A percentile compares a stretch with the other conserved stretches of the same genome.
Conservation (phyloP, 2,797 vertebrate species). For the Neostethus bicornis region DNA sequence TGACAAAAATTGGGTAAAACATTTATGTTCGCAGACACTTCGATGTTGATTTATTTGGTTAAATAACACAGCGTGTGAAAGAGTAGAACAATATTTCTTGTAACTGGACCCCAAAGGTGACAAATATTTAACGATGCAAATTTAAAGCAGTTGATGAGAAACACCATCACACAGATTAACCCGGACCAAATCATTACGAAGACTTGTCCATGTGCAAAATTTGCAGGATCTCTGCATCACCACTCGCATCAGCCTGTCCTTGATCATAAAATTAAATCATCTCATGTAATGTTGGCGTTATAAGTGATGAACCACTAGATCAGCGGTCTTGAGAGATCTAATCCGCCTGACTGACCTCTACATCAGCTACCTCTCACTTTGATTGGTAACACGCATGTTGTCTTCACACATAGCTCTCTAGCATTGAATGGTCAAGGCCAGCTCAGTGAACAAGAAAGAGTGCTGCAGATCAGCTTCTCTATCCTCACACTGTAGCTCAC, state of each 20-base stretch:
- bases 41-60: too few relatives aligned
- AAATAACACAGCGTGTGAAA: too few relatives aligned
- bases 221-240: constrained; percentile 2
- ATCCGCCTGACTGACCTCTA: constrained; percentile 43
- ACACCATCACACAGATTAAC: too few relatives aligned
- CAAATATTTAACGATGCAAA: too few relatives aligned
- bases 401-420: constrained; percentile 18
- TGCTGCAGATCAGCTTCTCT: constrained; percentile 37
- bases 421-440: constrained; percentile 7
- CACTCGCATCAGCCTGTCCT: constrained; percentile 47
- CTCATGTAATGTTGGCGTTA: constrained; percentile 45
- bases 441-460: constrained; percentile 6
- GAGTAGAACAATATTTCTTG: too few relatives aligned
- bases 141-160: too few relatives aligned
- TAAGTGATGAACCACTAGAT: constrained; percentile 49
- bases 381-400: constrained; percentile 43
- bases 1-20: too few relatives aligned
- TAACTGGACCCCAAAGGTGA: too few relatives aligned
- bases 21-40: too few relatives aligned
- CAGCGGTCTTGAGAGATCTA: constrained; percentile 57
- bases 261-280: constrained; percentile 33
- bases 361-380: constrained; percentile 29
- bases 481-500: constrained; percentile 41
- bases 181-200: too few relatives aligned
- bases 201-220: too few relatives aligned